These are phyloP conservation scores for Dolichotis patagonum DNA, from an alignment of 2,113 vertebrate genomes.

Conservation along the genomic window DNA sequence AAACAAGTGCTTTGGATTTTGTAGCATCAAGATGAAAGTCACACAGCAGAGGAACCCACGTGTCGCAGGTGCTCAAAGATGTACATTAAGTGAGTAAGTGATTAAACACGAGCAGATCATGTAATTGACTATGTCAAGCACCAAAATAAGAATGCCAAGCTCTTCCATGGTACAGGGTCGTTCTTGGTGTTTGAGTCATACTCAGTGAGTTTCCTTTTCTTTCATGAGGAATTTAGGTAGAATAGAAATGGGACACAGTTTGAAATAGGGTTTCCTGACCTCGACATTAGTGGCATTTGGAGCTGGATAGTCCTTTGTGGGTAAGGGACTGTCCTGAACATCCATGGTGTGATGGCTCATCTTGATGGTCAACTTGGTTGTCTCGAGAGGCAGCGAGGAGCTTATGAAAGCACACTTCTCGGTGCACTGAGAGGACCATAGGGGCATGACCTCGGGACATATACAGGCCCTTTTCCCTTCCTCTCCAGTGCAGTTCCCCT, in stretches of 20 bases:
- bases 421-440: not conserved
- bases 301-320: not conserved
- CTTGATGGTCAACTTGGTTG: not conserved
- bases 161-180: accelerated
- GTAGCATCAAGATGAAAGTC: accelerated
- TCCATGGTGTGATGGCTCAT: not conserved
- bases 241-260: not conserved
- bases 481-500: not conserved
- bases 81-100: not conserved
- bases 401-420: not conserved
- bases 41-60: accelerated
- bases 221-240: no score
- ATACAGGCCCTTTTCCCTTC: not conserved
- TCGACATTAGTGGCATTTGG: not conserved
- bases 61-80: accelerated
- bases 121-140: not conserved
- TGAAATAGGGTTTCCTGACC: not conserved
- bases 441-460: not conserved
- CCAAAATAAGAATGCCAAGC: not conserved
- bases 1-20: not conserved
- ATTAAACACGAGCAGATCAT: not conserved
- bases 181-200: not conserved
- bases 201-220: accelerated
- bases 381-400: not conserved
- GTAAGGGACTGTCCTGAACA: accelerated